Evolutionary conservation across 2,888 invertebrate species (phyloP).

Genomic region (Sarcophaga caerulescens): DNA sequence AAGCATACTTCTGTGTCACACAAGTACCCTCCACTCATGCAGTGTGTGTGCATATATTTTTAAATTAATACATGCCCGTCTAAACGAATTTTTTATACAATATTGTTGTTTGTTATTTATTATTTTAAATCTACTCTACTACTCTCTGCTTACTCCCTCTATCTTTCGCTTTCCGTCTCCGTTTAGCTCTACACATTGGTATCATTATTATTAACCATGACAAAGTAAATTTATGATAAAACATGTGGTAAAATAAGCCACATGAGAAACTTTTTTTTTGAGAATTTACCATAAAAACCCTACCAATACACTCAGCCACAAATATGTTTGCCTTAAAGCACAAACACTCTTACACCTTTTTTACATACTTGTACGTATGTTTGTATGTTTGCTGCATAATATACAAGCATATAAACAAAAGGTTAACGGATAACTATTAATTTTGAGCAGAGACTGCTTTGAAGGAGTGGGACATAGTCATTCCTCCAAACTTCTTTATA

Average conservation of each 20-base stretch:
- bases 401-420: background rate
- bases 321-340: background rate
- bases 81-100: background rate
- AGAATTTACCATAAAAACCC: slow-evolving; percentile 68
- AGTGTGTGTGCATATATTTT: background rate
- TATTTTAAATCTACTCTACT: background rate
- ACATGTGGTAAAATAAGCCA: slow-evolving; percentile 40
- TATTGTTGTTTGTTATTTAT: background rate
- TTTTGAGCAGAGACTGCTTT: slow-evolving; percentile 5
- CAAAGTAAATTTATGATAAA: slow-evolving; percentile 50
- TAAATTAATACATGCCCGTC: background rate
- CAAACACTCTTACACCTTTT: background rate
- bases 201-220: slow-evolving; percentile 28
- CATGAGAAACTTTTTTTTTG: slow-evolving; percentile 73
- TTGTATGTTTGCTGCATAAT: background rate
- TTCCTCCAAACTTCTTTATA: too few species aligned
- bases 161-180: background rate
- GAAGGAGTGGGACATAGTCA: background rate
- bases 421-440: slow-evolving; percentile 15
- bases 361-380: background rate
- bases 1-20: background rate
- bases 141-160: background rate
- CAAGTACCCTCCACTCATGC: background rate
- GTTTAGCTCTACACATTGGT: background rate
- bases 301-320: slow-evolving; percentile 11